These are phyloP conservation scores for Epicauta chinensis DNA, from an alignment of 1,140 invertebrate species.

Conservation along the genomic window DNA sequence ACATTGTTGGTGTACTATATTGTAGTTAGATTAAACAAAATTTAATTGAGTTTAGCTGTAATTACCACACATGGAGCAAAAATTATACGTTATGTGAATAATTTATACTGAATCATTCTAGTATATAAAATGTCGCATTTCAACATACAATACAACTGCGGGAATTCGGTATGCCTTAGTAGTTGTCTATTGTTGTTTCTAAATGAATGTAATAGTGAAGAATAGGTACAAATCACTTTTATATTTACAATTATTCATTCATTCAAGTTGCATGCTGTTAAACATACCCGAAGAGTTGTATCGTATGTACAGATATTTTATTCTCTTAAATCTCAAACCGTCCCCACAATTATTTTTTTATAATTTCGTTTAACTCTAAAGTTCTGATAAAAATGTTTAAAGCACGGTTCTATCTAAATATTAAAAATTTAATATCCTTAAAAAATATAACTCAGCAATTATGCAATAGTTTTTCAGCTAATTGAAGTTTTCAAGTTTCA, in stretches of 20 bases:
- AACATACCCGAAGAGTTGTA: slow-evolving; percentile 6
- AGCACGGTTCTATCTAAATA: too few relatives aligned
- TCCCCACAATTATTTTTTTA: too few relatives aligned
- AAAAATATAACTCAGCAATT: too few relatives aligned
- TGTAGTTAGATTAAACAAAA: too few relatives aligned
- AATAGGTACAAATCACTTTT: slow-evolving; percentile 17
- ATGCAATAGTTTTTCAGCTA: too few relatives aligned
- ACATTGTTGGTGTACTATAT: slow-evolving; percentile 1
- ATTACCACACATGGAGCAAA: slow-evolving; percentile 11
- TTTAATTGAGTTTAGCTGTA: slow-evolving; percentile 1
- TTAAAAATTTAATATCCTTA: too few relatives aligned
- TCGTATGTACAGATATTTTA: too few relatives aligned
- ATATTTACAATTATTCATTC: slow-evolving; percentile 15
- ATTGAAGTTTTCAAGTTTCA: too few relatives aligned
- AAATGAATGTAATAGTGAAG: slow-evolving; percentile 8
- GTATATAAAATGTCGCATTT: slow-evolving; percentile 14
- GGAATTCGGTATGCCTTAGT: slow-evolving; percentile 11
- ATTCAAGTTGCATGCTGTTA: slow-evolving; percentile 13
- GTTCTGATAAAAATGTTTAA: too few relatives aligned
- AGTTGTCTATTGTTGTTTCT: slow-evolving; percentile 6
- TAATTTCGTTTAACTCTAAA: too few relatives aligned
- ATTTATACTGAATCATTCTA: slow-evolving; percentile 11
- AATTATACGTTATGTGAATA: slow-evolving; percentile 9
- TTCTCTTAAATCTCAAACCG: too few relatives aligned
- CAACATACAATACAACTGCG: slow-evolving; percentile 12